Percentiles rank a stretch among this genome's conserved stretches.
phyloP scores from a whole-genome alignment of 2,113 vertebrate species.

The Theristicus caerulescens region DNA sequence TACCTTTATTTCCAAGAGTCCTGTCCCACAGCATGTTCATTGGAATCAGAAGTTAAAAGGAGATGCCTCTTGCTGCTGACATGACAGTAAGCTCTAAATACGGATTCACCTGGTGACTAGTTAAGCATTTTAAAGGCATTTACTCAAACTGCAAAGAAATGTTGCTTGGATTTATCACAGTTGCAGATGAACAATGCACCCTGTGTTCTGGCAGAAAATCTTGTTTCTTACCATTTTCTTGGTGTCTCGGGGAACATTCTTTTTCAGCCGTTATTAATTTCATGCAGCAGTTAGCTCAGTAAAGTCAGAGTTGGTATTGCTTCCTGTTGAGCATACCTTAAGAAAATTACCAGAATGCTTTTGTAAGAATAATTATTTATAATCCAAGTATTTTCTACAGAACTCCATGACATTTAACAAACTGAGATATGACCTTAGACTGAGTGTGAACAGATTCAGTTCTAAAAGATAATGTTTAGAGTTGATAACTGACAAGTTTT shows the following conservation, averaged over 20 bases:
- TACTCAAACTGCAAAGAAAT: background rate
- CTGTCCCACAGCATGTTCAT: background rate
- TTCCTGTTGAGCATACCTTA: background rate
- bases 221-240: background rate
- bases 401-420: background rate
- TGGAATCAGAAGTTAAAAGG: background rate
- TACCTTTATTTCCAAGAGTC: background rate
- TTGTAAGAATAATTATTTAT: background rate
- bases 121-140: background rate
- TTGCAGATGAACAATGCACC: background rate
- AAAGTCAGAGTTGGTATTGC: background rate
- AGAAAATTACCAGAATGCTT: background rate
- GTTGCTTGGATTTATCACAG: background rate
- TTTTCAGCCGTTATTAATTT: background rate
- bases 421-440: background rate
- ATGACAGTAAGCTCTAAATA: background rate
- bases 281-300: background rate
- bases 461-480: background rate
- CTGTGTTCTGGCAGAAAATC: background rate
- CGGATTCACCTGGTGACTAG: background rate
- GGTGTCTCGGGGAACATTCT: background rate
- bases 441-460: background rate
- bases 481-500: background rate
- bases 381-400: background rate
- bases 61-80: background rate